Evolutionary conservation across 2,797 vertebrate genomes (phyloP).

Genomic region (Sylvilagus floridanus): DNA sequence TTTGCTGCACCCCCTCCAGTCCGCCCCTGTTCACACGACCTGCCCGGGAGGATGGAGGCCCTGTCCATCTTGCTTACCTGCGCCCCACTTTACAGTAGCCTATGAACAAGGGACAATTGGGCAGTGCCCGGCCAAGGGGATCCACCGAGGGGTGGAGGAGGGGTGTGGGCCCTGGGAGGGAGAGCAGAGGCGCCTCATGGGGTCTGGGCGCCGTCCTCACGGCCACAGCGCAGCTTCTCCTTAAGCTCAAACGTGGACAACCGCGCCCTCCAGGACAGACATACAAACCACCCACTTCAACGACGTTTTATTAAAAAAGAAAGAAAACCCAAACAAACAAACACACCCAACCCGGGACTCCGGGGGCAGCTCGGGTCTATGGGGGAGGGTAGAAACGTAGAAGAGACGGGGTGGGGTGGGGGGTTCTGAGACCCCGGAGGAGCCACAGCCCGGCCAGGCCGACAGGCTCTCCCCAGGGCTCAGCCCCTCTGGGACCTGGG

Average conservation of each 20-base stretch:
- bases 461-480: background rate
- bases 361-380: slow-evolving; percentile 75
- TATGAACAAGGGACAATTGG: background rate
- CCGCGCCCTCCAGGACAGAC: slow-evolving; percentile 24
- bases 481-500: background rate
- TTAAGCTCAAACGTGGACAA: background rate
- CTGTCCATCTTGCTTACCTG: background rate
- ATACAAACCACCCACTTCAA: slow-evolving; percentile 30
- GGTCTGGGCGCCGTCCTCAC: background rate
- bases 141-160: background rate
- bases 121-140: background rate
- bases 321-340: slow-evolving; percentile 25
- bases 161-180: background rate
- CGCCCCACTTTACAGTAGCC: background rate
- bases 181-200: background rate
- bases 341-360: slow-evolving; percentile 69
- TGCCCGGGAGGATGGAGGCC: background rate
- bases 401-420: slow-evolving; percentile 56
- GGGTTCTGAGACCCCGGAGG: background rate
- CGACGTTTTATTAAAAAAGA: slow-evolving; percentile 74
- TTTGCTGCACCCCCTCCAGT: too few species aligned
- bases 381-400: slow-evolving; percentile 56
- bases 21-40: background rate
- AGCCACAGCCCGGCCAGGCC: background rate
- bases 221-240: background rate